Evolutionary conservation across 2,797 vertebrate species (phyloP).

Genomic region (Clarias fuscus): DNA sequence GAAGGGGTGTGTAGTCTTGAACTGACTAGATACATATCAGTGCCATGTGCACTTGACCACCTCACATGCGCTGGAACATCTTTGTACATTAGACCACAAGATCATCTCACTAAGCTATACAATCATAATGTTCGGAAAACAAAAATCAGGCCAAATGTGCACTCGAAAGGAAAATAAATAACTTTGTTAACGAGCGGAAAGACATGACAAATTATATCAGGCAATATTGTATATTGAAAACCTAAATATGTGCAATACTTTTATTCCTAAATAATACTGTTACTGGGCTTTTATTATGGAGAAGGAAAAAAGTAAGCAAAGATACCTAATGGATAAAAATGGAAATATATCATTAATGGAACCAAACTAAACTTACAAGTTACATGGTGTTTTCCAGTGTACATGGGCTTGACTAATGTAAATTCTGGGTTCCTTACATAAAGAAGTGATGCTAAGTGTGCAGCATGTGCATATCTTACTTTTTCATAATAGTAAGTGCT

Average conservation of each 20-base stretch:
- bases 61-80: constrained; percentile 54
- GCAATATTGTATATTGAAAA: constrained; percentile 48
- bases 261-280: constrained; percentile 53
- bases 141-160: constrained; percentile 43
- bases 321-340: constrained; percentile 55
- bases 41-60: constrained; percentile 50
- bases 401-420: constrained; percentile 51
- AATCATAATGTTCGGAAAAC: constrained; percentile 46
- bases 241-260: constrained; percentile 53
- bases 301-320: constrained; percentile 49
- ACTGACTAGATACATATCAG: constrained; percentile 49
- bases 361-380: constrained; percentile 68
- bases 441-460: constrained; percentile 57
- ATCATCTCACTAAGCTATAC: constrained; percentile 53
- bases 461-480: constrained; percentile 59
- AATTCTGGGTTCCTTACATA: constrained; percentile 57
- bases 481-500: constrained; percentile 53
- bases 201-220: constrained; percentile 55
- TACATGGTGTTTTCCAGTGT: constrained; percentile 60
- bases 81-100: constrained; percentile 55
- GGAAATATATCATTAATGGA: constrained; percentile 58
- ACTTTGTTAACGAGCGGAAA: constrained; percentile 50
- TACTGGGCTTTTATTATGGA: constrained; percentile 53
- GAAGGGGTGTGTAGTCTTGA: constrained; percentile 38
- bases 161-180: constrained; percentile 35